Evolutionary conservation across 1,140 invertebrate genomes (phyloP).

Genomic region (Cyphomyrmex costatus): DNA sequence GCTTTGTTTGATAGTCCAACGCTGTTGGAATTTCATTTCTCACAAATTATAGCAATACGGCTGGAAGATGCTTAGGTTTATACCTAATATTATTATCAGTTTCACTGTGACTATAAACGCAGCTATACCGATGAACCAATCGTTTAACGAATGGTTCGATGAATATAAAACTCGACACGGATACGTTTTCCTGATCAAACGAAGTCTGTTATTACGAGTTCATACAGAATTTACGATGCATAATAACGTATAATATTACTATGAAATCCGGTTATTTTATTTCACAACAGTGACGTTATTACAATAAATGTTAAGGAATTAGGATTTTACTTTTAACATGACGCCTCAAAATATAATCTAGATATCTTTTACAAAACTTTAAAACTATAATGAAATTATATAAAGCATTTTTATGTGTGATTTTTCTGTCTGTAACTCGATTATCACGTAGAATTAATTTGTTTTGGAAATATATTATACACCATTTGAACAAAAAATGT

Average conservation of each 20-base stretch:
- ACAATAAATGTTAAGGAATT: background rate
- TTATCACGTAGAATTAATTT: too few relatives aligned
- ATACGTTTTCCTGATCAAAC: conserved; percentile 2
- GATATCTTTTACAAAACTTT: background rate
- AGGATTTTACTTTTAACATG: background rate
- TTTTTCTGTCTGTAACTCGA: background rate
- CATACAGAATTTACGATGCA: background rate
- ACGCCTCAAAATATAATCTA: background rate
- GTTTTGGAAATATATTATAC: too few relatives aligned
- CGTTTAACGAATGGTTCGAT: conserved; percentile 15
- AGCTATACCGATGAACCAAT: background rate
- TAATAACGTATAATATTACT: background rate
- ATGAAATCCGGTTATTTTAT: background rate
- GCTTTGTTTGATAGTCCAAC: background rate
- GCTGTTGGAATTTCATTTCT: background rate
- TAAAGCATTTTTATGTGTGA: background rate
- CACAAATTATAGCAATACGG: background rate
- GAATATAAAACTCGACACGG: conserved; percentile 6
- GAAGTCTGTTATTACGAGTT: conserved; percentile 1
- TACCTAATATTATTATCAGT: background rate
- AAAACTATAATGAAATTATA: background rate
- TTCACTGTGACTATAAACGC: conserved; percentile 22
- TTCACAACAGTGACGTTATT: background rate
- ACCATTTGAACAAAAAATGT: too few relatives aligned
- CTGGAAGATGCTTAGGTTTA: background rate